Evolutionary conservation across 2,888 invertebrate genomes (phyloP), one percentile per base, ranked within the genome.

Genomic region (Cacoxenus indagator): DNA sequence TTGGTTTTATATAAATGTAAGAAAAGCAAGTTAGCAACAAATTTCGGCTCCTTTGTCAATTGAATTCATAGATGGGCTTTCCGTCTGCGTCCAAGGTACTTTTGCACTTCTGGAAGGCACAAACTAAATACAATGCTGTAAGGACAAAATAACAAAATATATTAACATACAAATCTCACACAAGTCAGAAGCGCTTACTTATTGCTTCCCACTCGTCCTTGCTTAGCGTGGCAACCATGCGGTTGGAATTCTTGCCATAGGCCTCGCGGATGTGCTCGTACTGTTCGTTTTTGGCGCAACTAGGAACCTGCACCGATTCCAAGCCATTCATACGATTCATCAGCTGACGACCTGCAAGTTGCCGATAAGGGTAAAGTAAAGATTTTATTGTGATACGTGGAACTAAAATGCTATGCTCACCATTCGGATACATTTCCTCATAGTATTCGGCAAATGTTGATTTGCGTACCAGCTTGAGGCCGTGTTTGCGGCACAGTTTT

Each of bases 191-290:
- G n/a, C n/a, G n/a, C 83, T 92, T 89, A 96, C 96, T 94, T 74
- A 93, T 92, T 71, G 95, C 96, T 89, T 98, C 97, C 98, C 98
- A 98, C 89, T 98, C 97, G 54, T 94, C 91, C 78, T 91, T 91
- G 11, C 96, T 95, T 78, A 98, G 90, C 1, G 98, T 97, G 11
- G 97, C 97, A 75, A 95, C 88, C 57, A 87, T 87, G 57, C 88
- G 83, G 54, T n/a, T n/a, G n/a, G n/a, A 78, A 54, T 82, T 80
- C 0, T 70, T 88, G 79, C 71, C 88, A 85, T 74, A 88, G 78
- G 76, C 89, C 84, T 90, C 88, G 70, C 91, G 90, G 2, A 93
- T 94, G 89, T 96, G 94, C 55, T 89, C 88, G 89, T 95, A 97
- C 81, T 96, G 94, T 9, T 90, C 89, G 17, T 88, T 82, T 46